Evolutionary conservation across 2,888 invertebrate genomes (phyloP), one percentile per base, ranked within the genome.

Genomic region (Danaus chrysippus): DNA sequence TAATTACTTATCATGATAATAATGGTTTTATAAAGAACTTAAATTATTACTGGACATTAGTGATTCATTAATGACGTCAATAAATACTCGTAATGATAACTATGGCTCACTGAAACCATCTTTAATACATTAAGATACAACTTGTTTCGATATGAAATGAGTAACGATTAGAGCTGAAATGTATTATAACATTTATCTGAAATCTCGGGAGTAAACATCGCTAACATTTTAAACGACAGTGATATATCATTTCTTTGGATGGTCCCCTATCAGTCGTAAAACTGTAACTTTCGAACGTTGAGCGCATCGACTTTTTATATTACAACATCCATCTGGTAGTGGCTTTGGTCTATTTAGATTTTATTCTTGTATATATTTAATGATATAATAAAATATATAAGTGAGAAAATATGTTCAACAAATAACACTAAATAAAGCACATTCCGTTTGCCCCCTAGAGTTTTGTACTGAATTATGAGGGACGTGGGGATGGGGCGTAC

Each of bases 201-300:
- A 59, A 63, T 53, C 17, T 53, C 10, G 43, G 46, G 59, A 67
- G 60, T 67, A 63, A 58, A 63, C 66, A 62, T 66, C 65, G 65
- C 68, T 66, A 64, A 58, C 65, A 56, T 67, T 68, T 64, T 63
- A 69, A 73, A 70, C 65, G 67, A 64, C 60, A 61, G 60, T 61
- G 46, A 72, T 73, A 69, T 71, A 68, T 70, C 70, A 68, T 63
- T 61, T 63, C 64, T 66, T 68, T 61, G 58, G 62, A 62, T 64
- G 63, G 60, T 68, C 67, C 66, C 65, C 43, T 56, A 61, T 57
- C 58, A 69, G 67, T 66, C 67, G 64, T 69, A 70, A 71, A 71
- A 62, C 68, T 67, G 54, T 71, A 73, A 69, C 68, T 65, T 65
- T 68, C 68, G 70, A 63, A 56, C 62, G 67, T 74, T 73, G 70